phyloP scores from a whole-genome alignment of 2,113 vertebrate species.

The Scophthalmus maximus region DNA sequence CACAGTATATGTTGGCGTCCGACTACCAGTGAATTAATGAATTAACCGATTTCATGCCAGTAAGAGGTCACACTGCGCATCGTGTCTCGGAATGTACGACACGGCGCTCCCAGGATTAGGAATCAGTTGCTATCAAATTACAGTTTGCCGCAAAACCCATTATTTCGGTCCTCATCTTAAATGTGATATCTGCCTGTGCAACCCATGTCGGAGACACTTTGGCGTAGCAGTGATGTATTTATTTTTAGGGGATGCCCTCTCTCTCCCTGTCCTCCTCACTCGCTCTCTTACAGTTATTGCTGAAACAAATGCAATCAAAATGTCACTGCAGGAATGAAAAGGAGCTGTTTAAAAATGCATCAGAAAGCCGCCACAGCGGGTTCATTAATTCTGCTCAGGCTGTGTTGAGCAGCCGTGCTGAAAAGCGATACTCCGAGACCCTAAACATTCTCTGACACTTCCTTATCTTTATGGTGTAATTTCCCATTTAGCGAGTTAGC shows the following conservation, averaged over 20 bases:
- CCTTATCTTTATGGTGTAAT: slow-evolving; percentile 81
- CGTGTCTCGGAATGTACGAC: slow-evolving; percentile 48
- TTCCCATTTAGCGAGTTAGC: slow-evolving; percentile 78
- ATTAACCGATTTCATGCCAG: slow-evolving; percentile 20
- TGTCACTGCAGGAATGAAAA: slow-evolving; percentile 78
- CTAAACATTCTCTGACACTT: slow-evolving; percentile 73
- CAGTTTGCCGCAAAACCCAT: slow-evolving; percentile 69
- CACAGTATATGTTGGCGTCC: slow-evolving; percentile 29
- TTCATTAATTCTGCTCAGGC: slow-evolving; percentile 78
- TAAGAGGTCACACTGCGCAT: slow-evolving; percentile 20
- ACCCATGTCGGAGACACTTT: slow-evolving; percentile 72
- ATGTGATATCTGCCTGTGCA: slow-evolving; percentile 71
- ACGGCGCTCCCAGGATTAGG: slow-evolving; percentile 39
- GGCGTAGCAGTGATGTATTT: slow-evolving; percentile 71
- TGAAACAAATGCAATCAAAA: slow-evolving; percentile 81
- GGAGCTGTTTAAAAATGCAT: slow-evolving; percentile 80
- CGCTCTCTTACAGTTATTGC: slow-evolving; percentile 65
- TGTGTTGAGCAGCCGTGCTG: slow-evolving; percentile 69
- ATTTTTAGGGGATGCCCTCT: slow-evolving; percentile 64
- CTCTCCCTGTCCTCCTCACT: slow-evolving; percentile 47
- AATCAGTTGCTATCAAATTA: slow-evolving; percentile 71
- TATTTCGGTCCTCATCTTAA: slow-evolving; percentile 71
- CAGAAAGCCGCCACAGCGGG: slow-evolving; percentile 65
- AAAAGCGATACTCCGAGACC: slow-evolving; percentile 69
- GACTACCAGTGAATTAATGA: slow-evolving; percentile 22